Conservation (phyloP, 2,797 vertebrate species). For the Darevskia nairensis region DNA sequence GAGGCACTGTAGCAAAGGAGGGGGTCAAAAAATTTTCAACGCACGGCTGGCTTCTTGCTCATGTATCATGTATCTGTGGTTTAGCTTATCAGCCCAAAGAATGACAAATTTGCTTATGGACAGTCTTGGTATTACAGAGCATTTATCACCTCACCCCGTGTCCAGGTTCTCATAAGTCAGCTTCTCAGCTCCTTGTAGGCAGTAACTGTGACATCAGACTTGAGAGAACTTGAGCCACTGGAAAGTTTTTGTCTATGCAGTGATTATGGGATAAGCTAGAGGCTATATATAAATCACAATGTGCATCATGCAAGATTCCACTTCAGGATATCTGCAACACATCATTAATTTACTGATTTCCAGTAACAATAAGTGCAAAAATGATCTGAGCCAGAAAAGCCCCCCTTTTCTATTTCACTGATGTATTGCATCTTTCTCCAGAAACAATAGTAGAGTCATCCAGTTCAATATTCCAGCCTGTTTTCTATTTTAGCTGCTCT, state of each 20-base stretch:
- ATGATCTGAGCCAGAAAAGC: neutral
- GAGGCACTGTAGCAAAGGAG: constrained; percentile 42
- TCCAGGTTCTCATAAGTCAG: constrained; percentile 13
- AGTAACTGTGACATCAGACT: neutral
- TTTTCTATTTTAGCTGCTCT: neutral
- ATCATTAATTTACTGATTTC: neutral
- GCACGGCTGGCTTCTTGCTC: neutral
- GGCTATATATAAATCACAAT: neutral
- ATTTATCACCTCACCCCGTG: neutral
- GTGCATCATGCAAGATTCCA: neutral
- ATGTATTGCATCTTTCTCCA: neutral
- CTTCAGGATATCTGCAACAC: neutral
- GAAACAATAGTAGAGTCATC: neutral
- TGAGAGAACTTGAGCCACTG: neutral
- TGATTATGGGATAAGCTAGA: neutral
- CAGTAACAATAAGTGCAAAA: neutral
- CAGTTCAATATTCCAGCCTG: neutral
- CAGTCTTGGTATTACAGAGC: constrained; percentile 14
- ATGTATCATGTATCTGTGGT: constrained; percentile 33
- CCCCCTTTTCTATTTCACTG: neutral
- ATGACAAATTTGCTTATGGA: constrained; percentile 3
- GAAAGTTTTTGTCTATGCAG: neutral
- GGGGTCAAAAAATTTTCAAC: constrained; percentile 27
- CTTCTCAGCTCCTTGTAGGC: constrained; percentile 44
- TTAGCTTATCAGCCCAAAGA: constrained; percentile 27